Evolutionary conservation across 2,113 vertebrate genomes (phyloP).

Genomic region (Camelus bactrianus): DNA sequence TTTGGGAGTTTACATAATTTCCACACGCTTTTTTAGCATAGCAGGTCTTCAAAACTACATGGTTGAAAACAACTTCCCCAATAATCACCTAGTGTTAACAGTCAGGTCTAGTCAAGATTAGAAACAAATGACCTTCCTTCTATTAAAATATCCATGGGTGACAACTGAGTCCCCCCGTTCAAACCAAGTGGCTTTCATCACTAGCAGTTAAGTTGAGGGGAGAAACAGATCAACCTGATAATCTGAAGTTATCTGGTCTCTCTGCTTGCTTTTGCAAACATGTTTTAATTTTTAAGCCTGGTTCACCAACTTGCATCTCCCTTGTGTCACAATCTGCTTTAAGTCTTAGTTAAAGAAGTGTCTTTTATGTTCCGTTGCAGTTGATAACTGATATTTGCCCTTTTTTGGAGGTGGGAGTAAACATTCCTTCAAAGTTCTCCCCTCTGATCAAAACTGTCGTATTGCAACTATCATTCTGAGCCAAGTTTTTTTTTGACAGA

Average conservation of each 20-base stretch:
- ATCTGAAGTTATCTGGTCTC: neutral
- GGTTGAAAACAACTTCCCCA: neutral
- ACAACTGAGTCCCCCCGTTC: neutral
- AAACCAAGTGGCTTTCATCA: neutral
- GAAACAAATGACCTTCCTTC: neutral
- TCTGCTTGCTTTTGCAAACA: neutral
- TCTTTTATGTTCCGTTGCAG: neutral
- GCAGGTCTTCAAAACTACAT: neutral
- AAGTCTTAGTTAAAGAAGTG: neutral
- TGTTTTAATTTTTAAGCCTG: neutral
- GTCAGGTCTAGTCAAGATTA: neutral
- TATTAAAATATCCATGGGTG: neutral
- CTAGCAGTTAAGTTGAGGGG: neutral
- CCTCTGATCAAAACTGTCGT: neutral
- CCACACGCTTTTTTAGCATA: neutral
- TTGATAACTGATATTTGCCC: neutral
- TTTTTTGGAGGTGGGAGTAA: neutral
- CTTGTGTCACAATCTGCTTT: neutral
- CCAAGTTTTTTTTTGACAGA: conserved; percentile 1
- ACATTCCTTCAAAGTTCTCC: neutral
- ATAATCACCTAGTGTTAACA: neutral
- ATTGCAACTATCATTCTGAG: neutral
- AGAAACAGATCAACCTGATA: neutral
- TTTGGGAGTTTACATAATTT: neutral
- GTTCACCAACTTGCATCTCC: neutral